Percentiles rank a stretch among this genome's conserved stretches.
phyloP scores from a whole-genome alignment of 2,797 vertebrate species.

The Ciconia nigra region DNA sequence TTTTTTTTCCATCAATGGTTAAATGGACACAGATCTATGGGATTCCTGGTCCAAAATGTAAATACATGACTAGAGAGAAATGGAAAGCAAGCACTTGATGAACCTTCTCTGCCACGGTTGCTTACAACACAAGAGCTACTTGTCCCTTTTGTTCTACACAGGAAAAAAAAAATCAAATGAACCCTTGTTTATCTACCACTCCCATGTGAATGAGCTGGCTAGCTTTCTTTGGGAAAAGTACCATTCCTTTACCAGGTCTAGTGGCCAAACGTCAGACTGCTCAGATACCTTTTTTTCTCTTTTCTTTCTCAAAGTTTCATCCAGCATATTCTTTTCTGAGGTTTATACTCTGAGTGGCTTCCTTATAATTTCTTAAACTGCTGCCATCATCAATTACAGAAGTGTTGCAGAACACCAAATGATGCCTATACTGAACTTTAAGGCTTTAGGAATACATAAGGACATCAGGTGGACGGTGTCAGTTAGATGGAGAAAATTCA shows the following conservation, averaged over 20 bases:
- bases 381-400: not conserved
- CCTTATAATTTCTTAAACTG: not conserved
- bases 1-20: not conserved
- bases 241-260: not conserved
- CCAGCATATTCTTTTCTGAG: not conserved
- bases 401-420: not conserved
- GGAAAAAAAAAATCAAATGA: not conserved
- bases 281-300: not conserved
- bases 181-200: not conserved
- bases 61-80: not conserved
- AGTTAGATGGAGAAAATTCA: not conserved
- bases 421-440: not conserved
- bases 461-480: not conserved
- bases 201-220: not conserved
- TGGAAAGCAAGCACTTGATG: not conserved
- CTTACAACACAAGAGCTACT: not conserved
- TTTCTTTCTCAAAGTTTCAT: not conserved
- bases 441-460: not conserved
- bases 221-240: not conserved
- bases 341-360: not conserved
- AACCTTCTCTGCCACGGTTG: fast-evolving
- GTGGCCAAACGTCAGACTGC: not conserved
- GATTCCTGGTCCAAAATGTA: not conserved
- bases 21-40: not conserved
- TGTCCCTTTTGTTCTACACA: not conserved